A percentile compares a stretch with the other conserved stretches of the same genome.
Conservation (phyloP, 2,113 vertebrate species). For the Phrynosoma blainvillii region DNA sequence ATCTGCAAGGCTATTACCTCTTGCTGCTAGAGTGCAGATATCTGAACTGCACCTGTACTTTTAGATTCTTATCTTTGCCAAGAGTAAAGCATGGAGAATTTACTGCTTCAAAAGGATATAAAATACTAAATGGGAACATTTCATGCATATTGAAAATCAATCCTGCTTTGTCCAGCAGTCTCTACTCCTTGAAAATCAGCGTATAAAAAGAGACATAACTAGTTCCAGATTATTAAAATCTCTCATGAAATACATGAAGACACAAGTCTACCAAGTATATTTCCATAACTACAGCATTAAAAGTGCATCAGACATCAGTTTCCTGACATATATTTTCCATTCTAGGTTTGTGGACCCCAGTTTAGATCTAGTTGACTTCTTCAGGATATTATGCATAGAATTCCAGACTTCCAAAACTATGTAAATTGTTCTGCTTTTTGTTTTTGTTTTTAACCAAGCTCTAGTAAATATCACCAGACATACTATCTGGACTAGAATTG, state of each 20-base stretch:
- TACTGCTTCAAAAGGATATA: constrained; percentile 34
- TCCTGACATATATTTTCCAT: neutral
- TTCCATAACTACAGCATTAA: constrained; percentile 30
- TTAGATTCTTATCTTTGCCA: constrained; percentile 23
- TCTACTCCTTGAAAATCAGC: neutral
- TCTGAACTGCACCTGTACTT: constrained; percentile 33
- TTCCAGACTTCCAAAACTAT: neutral
- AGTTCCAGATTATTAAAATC: neutral
- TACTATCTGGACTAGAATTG: constrained; percentile 4
- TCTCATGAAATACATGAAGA: constrained; percentile 15
- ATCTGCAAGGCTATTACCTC: constrained; percentile 15
- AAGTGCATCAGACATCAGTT: constrained; percentile 24
- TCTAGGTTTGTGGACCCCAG: neutral
- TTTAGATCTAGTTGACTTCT: neutral
- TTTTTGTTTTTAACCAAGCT: neutral
- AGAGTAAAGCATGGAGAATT: constrained; percentile 10
- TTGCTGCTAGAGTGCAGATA: neutral
- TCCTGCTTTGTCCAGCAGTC: neutral
- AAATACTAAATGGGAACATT: neutral
- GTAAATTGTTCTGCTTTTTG: neutral
- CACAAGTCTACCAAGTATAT: constrained; percentile 16
- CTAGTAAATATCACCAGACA: constrained; percentile 9
- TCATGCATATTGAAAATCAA: constrained; percentile 1
- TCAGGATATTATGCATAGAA: constrained; percentile 29
- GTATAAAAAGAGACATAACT: neutral